Base-by-base conservation (phyloP, 2,797 vertebrate genomes). In the Crenuchus spilurus region DNA sequence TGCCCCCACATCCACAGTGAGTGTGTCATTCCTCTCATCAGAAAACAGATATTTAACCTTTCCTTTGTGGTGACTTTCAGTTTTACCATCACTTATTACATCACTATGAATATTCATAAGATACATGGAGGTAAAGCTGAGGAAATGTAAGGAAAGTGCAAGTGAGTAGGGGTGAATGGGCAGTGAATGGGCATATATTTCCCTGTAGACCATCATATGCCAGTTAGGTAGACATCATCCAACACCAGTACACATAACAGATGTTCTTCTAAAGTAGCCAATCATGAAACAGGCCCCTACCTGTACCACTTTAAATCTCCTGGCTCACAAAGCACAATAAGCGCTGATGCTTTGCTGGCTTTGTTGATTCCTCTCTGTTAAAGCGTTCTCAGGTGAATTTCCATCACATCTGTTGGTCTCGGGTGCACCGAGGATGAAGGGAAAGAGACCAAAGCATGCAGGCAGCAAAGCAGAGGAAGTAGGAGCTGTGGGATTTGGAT, bases 371-470 rank as follows among this genome's bases (percentile, higher is more conserved):
- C 60, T 14, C 51, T 26, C 49, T 6, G 18, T 18, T 52, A 42
- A 74, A 44, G 51, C 14, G 39, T 26, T 63, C 28, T 22, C 58
- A 35, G 49, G 60, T 70, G 58, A 55, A 51, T 65, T 72, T 65
- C 30, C 42, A 24, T 37, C 55, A 51, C 66, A 44, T 26, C 24
- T 66, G 54, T 37, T 60, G 42, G 72, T 51, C 35, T 65, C 48
- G 37, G 62, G 61, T 10, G 9, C 48, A 18, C 42, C 16, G 54
- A 70, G 61, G 58, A 57, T 11, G 6, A 9, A 5, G 24, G 16
- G 16, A 26, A 7, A 42, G 44, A 24, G 26, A 28, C 5, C 18
- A 41, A 46, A 30, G 58, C 58, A 48, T 20, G n/a, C 28, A 55
- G 22, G 2, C 39, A 37, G 48, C 26, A 6, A 28, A 52, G 39